A percentile compares a stretch with the other conserved stretches of the same genome.
These are phyloP conservation scores for Alces alces DNA, from an alignment of 2,113 vertebrate genomes.

Conservation along the genomic window DNA sequence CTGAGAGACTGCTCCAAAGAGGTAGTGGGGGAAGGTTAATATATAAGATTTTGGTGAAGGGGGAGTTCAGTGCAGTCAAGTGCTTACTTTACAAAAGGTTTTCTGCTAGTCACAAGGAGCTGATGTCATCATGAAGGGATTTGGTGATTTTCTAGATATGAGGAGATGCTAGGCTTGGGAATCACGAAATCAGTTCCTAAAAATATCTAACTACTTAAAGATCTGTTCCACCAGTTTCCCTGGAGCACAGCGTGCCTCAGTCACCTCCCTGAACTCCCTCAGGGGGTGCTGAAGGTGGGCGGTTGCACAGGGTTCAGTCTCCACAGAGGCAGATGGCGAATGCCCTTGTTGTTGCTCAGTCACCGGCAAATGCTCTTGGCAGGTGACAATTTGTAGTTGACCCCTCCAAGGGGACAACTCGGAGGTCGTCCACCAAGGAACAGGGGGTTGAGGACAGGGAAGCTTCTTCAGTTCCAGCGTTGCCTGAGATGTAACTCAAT, in stretches of 20 bases:
- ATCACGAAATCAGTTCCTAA: no score
- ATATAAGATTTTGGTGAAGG: background rate
- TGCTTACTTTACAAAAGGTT: background rate
- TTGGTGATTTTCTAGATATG: background rate
- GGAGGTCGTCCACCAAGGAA: background rate
- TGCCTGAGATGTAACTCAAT: background rate
- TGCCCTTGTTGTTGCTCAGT: no score
- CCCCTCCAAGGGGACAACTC: background rate
- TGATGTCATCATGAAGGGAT: background rate
- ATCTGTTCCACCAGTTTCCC: no score
- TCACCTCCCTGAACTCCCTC: no score
- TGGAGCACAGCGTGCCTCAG: no score
- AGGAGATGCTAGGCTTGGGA: background rate
- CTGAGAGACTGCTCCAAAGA: background rate
- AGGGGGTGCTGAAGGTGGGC: no score
- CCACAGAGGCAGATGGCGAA: no score
- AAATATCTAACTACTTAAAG: no score
- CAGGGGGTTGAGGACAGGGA: accelerated
- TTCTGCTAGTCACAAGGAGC: background rate
- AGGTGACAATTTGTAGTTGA: background rate
- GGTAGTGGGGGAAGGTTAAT: background rate
- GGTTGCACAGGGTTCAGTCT: no score
- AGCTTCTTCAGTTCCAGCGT: background rate
- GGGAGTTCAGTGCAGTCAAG: background rate
- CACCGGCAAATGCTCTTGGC: background rate